phyloP scores from a whole-genome alignment of 2,888 invertebrate genomes.

The Actias luna region DNA sequence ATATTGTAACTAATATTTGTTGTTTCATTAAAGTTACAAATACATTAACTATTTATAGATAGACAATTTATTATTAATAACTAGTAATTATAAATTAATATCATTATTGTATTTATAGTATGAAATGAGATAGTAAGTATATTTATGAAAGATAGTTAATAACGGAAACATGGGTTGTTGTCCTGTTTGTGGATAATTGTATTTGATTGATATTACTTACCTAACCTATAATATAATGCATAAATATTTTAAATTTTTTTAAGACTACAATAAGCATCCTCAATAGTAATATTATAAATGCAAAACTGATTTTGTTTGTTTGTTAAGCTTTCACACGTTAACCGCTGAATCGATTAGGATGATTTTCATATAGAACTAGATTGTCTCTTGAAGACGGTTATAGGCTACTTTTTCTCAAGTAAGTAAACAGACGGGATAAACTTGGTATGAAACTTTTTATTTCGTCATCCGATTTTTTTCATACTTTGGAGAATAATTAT shows the following conservation, averaged over 20 bases:
- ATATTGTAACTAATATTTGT: neutral
- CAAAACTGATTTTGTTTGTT: too few species aligned
- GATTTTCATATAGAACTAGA: too few species aligned
- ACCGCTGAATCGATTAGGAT: too few species aligned
- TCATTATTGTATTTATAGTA: neutral
- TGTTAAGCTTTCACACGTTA: too few species aligned
- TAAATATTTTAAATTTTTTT: neutral
- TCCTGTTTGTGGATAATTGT: neutral
- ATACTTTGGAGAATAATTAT: too few species aligned
- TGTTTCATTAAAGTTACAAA: neutral
- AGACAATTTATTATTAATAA: neutral
- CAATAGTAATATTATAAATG: too few species aligned
- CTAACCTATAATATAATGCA: neutral
- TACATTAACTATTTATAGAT: neutral
- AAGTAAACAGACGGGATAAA: too few species aligned
- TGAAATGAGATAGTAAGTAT: neutral
- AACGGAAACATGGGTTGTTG: neutral
- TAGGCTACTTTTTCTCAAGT: too few species aligned
- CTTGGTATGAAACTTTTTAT: too few species aligned
- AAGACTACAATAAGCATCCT: neutral
- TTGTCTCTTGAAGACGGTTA: too few species aligned
- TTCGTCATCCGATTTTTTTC: too few species aligned
- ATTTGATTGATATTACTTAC: neutral
- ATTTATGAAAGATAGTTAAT: neutral
- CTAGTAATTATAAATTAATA: slow-evolving; percentile 1